Evolutionary conservation across 2,888 invertebrate species (phyloP), one percentile per base, ranked within the genome.

Genomic region (Nemotelus nigrinus): DNA sequence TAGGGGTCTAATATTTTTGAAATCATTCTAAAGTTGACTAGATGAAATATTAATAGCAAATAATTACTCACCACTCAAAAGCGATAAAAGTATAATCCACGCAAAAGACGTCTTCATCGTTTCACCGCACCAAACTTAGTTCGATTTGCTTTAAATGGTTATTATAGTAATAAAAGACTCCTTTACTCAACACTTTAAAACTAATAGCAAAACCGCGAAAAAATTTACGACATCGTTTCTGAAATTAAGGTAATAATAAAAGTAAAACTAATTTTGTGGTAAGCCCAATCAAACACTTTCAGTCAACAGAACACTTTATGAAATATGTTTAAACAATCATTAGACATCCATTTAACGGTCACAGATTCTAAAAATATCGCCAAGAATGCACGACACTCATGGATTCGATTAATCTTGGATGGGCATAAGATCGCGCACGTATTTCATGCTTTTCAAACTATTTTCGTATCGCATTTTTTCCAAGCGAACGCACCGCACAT

Each of bases 1-100:
- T 25, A 25, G 25, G 25, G 25, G 25, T 25, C 25, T 25, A 25
- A 25, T 25, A 25, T 25, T 25, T 25, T 25, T 25, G 25, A 25
- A 25, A 25, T 25, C 25, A 25, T 25, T 25, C 25, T 25, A 25
- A 25, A 25, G 25, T 25, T 25, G 25, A 25, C 25, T 25, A 25
- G 25, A 25, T 25, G 25, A 25, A 25, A 25, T 25, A 25, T 58
- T 58, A n/a, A 58, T 41, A 39, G 44, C 43, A 3, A 25, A 45
- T 39, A 63, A 48, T 60, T 74, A 74, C 74, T 74, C 48, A 74
- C 74, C 74, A 63, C 74, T 74, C 43, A 74, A 63, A n/a, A 74
- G 48, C n/a, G 74, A 74, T 41, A 74, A 3, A 41, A 60, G 41
- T 7, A 43, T 74, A 60, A 74, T 74, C 74, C 74, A 74, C 39